Percentiles rank a stretch among this genome's conserved stretches.
These are phyloP conservation scores for Drosophila bunnanda DNA, from an alignment of 2,888 invertebrate genomes.

Conservation along the genomic window DNA sequence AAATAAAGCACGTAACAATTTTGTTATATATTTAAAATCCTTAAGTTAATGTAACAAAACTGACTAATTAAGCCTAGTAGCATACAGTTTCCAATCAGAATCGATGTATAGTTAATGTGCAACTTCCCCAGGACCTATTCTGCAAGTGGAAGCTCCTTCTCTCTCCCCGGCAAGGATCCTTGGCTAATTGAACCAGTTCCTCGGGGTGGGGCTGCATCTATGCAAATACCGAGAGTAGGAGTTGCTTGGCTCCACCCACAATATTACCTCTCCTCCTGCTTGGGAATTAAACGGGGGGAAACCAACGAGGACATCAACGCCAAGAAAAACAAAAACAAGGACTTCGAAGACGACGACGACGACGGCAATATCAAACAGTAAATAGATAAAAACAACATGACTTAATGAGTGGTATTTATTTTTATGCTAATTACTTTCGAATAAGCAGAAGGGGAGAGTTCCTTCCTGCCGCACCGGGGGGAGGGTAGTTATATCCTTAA, in stretches of 20 bases:
- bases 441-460: constrained; percentile 51
- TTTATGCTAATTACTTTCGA: constrained; percentile 79
- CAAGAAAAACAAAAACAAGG: constrained; percentile 18
- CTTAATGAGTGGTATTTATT: constrained; percentile 79
- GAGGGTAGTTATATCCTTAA: constrained; percentile 55
- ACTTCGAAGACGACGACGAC: constrained; percentile 40
- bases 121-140: neutral
- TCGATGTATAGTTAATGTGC: neutral
- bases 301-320: constrained; percentile 8
- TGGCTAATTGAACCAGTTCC: constrained; percentile 37
- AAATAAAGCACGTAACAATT: neutral
- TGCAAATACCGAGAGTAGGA: constrained; percentile 13
- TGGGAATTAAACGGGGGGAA: constrained; percentile 7
- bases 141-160: neutral
- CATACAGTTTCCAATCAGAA: neutral
- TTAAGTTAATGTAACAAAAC: neutral
- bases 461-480: neutral
- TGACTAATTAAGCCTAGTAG: neutral
- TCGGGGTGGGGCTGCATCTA: constrained; percentile 19
- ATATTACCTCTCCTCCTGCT: neutral
- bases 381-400: constrained; percentile 79
- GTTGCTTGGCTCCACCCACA: constrained; percentile 3
- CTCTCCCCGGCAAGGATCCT: neutral
- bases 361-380: constrained; percentile 67
- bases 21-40: neutral